Conservation (phyloP, 2,888 invertebrate species). For the Eristalis intricaria region DNA sequence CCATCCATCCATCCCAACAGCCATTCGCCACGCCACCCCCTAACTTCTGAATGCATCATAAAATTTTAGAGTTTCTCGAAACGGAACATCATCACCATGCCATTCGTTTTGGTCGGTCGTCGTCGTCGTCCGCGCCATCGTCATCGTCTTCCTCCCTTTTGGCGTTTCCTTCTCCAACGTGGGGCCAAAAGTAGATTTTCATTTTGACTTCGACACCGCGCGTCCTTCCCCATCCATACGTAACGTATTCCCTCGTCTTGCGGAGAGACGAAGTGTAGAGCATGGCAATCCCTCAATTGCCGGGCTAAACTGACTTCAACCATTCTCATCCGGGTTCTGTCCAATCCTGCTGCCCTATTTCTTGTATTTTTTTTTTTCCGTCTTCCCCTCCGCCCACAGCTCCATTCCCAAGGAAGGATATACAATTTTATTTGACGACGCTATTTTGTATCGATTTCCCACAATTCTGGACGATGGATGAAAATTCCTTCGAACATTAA, state of each 20-base stretch:
- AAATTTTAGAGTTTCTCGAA: conserved; percentile 72
- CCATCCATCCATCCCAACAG: conserved; percentile 50
- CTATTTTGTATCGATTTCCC: conserved; percentile 77
- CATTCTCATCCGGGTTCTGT: background rate
- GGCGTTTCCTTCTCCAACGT: background rate
- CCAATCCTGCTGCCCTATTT: conserved; percentile 44
- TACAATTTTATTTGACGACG: conserved; percentile 77
- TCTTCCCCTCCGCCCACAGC: background rate
- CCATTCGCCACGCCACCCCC: conserved; percentile 43
- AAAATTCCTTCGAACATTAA: conserved; percentile 74
- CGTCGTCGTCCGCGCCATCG: background rate
- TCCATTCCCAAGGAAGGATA: conserved; percentile 56
- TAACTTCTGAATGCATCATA: conserved; percentile 70
- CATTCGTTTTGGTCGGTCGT: conserved; percentile 19
- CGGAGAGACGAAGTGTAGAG: conserved; percentile 1
- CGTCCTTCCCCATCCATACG: conserved; percentile 20
- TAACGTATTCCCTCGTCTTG: background rate
- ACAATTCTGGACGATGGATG: conserved; percentile 75
- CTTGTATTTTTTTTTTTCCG: background rate
- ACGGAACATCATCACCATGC: conserved; percentile 59
- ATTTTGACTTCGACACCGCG: conserved; percentile 61
- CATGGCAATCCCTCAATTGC: conserved; percentile 69
- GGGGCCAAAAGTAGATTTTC: conserved; percentile 41
- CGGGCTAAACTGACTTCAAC: conserved; percentile 65
- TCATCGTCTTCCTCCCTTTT: conserved; percentile 5